Conservation (phyloP, 2,888 invertebrate genomes). For the Rhagophthalmus giganteus region DNA sequence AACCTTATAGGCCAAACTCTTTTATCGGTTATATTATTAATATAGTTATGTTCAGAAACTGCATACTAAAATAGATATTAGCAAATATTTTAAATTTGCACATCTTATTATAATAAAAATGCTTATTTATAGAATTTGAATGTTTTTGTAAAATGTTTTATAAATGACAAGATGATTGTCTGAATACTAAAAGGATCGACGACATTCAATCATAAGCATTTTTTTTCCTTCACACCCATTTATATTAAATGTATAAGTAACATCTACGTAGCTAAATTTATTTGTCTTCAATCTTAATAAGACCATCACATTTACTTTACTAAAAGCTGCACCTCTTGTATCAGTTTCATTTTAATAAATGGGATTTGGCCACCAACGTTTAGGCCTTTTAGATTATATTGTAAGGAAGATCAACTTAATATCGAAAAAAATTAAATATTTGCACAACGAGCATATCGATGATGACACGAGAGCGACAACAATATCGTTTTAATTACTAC, state of each 20-base stretch:
- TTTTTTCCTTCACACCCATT: constrained; percentile 5
- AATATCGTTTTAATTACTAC: too few species aligned
- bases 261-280: constrained; percentile 19
- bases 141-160: constrained; percentile 20
- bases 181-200: constrained; percentile 38
- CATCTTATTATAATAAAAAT: constrained; percentile 6
- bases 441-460: too few species aligned
- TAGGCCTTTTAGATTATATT: too few species aligned
- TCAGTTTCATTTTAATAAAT: too few species aligned
- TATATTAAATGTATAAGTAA: constrained; percentile 21
- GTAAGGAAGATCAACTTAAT: too few species aligned
- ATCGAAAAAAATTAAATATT: too few species aligned
- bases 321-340: too few species aligned
- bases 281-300: constrained; percentile 18
- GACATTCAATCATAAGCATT: constrained; percentile 41
- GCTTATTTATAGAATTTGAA: constrained; percentile 5
- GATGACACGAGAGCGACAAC: too few species aligned
- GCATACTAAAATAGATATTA: constrained; percentile 13
- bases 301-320: constrained; percentile 14
- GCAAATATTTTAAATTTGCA: constrained; percentile 6
- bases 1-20: not conserved
- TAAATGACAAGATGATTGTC: constrained; percentile 46
- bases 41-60: constrained; percentile 1
- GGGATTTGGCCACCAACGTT: too few species aligned
- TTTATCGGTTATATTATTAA: not conserved